A percentile compares a stretch with the other conserved stretches of the same genome.
phyloP scores from a whole-genome alignment of 2,888 invertebrate genomes.

The Nemoura dubitans region DNA sequence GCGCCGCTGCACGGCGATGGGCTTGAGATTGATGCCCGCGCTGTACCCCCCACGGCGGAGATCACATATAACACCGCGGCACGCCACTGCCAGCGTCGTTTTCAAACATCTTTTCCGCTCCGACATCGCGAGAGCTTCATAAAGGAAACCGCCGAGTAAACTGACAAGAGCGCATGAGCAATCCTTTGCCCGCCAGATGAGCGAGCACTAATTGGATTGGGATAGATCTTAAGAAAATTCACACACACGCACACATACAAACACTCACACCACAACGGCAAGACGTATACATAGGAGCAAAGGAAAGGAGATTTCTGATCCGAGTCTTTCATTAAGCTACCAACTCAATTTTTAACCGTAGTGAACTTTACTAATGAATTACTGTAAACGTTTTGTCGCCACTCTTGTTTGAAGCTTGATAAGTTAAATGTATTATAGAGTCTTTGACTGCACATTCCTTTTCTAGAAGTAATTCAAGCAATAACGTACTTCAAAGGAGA shows the following conservation, averaged over 20 bases:
- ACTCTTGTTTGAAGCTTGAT: conserved; percentile 10
- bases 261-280: not conserved
- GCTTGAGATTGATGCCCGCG: too few species aligned
- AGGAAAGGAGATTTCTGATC: not conserved
- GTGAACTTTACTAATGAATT: not conserved
- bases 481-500: conserved; percentile 34
- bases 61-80: not conserved
- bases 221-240: not conserved
- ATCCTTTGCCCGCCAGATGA: not conserved
- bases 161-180: not conserved
- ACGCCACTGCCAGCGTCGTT: not conserved
- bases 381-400: conserved; percentile 9
- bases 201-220: not conserved
- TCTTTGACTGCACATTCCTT: conserved; percentile 7
- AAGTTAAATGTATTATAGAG: not conserved
- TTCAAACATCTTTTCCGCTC: not conserved
- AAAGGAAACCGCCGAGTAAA: not conserved
- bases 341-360: not conserved
- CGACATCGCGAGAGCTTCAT: too few species aligned
- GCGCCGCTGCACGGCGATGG: not conserved
- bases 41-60: not conserved
- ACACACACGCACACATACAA: not conserved
- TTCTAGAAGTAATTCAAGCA: conserved; percentile 24
- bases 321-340: not conserved
- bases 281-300: not conserved